Percentiles rank a stretch among this genome's conserved stretches.
Evolutionary conservation across 2,797 vertebrate genomes (phyloP).

Genomic region (Buceros bicornis): DNA sequence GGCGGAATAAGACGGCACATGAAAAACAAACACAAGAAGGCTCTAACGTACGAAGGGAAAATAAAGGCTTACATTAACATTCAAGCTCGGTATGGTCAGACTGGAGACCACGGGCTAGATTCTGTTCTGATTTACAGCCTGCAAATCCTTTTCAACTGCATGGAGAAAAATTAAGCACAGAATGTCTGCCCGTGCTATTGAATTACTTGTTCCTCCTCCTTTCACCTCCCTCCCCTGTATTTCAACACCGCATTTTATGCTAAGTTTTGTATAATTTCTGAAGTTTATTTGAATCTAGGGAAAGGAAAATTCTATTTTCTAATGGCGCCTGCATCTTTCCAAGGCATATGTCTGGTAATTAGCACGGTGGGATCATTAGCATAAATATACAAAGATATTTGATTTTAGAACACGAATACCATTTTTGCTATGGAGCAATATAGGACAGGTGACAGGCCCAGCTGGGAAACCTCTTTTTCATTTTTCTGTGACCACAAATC

Average conservation of each 20-base stretch:
- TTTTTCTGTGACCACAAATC: constrained; percentile 85
- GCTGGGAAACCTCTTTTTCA: constrained; percentile 82
- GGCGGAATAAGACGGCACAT: constrained; percentile 18
- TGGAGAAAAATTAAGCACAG: constrained; percentile 58
- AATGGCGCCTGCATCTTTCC: constrained; percentile 36
- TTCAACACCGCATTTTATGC: constrained; percentile 22
- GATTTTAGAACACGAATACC: constrained; percentile 70
- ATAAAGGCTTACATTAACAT: constrained; percentile 52
- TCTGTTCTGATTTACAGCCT: constrained; percentile 59
- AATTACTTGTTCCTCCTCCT: constrained; percentile 27
- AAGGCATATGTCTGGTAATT: constrained; percentile 56
- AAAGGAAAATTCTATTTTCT: constrained; percentile 14
- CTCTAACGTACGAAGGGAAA: constrained; percentile 46
- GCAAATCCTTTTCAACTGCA: constrained; percentile 58
- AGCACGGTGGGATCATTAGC: constrained; percentile 53
- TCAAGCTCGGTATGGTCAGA: neutral
- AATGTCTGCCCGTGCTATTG: constrained; percentile 30
- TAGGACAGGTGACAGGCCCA: constrained; percentile 82
- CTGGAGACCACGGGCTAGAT: constrained; percentile 25
- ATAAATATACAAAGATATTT: constrained; percentile 64
- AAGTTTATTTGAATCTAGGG: constrained; percentile 29
- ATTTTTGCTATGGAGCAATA: constrained; percentile 71
- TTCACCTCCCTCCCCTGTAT: constrained; percentile 24
- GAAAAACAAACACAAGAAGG: constrained; percentile 66
- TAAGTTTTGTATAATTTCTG: constrained; percentile 19